Conservation (phyloP, 2,113 vertebrate genomes). For the Periophthalmus modestus region DNA sequence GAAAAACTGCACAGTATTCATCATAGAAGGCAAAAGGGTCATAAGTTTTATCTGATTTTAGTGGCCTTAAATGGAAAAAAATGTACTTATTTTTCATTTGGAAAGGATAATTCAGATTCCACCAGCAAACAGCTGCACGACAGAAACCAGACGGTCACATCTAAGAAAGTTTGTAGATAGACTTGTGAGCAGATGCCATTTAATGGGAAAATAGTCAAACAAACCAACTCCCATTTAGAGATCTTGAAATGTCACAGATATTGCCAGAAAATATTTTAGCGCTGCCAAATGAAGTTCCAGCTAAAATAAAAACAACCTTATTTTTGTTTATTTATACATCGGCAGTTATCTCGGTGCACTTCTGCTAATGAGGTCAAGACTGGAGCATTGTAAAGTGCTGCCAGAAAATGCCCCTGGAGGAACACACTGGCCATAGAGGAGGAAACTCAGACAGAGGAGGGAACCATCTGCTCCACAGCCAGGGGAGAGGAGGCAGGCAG, state of each 20-base stretch:
- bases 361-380: slow-evolving; percentile 11
- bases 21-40: neutral
- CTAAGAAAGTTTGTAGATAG: neutral
- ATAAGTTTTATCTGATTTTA: neutral
- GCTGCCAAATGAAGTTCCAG: neutral
- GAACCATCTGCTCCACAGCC: slow-evolving; percentile 3
- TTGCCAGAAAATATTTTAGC: neutral
- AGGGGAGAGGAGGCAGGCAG: neutral
- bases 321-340: slow-evolving; percentile 9
- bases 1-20: too few relatives aligned
- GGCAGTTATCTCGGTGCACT: slow-evolving; percentile 5
- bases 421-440: neutral
- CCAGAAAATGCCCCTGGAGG: neutral
- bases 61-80: neutral
- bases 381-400: slow-evolving; percentile 5
- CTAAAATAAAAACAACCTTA: neutral
- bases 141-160: neutral
- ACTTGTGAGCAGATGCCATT: neutral
- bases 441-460: slow-evolving; percentile 8
- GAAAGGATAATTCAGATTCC: neutral
- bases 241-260: neutral
- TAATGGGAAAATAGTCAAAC: neutral
- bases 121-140: neutral
- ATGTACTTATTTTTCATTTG: neutral
- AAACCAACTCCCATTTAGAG: neutral